phyloP scores from a whole-genome alignment of 2,888 invertebrate species.

The Clunio marinus region DNA sequence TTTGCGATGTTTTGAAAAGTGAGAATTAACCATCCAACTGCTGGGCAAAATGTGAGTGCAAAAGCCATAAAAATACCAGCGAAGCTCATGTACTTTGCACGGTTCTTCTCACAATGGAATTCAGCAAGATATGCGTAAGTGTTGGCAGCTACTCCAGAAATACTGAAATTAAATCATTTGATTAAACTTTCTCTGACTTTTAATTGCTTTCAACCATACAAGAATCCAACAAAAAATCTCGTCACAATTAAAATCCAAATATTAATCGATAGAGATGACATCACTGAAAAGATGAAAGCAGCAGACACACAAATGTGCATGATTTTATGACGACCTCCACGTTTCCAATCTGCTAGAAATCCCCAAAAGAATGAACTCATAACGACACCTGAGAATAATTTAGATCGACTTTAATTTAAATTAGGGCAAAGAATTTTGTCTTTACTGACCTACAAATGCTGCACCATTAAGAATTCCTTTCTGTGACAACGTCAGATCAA shows the following conservation, averaged over 20 bases:
- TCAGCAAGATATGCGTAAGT: constrained; percentile 60
- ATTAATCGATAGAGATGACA: constrained; percentile 59
- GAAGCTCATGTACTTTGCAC: constrained; percentile 56
- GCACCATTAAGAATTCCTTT: constrained; percentile 63
- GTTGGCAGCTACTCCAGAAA: constrained; percentile 54
- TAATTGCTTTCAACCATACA: constrained; percentile 50
- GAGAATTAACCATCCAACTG: constrained; percentile 44
- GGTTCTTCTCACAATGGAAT: constrained; percentile 54
- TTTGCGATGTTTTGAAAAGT: background rate
- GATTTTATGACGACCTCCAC: constrained; percentile 60
- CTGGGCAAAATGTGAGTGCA: constrained; percentile 56
- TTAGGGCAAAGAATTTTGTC: no score
- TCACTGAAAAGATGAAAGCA: constrained; percentile 55
- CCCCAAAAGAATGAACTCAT: constrained; percentile 78
- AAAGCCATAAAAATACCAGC: constrained; percentile 57
- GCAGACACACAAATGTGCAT: constrained; percentile 54
- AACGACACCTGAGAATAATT: constrained; percentile 59
- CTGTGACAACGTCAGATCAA: constrained; percentile 57
- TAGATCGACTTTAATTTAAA: no score
- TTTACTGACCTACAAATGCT: constrained; percentile 58
- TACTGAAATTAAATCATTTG: constrained; percentile 39
- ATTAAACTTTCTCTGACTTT: background rate
- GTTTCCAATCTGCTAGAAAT: constrained; percentile 63
- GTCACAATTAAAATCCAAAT: constrained; percentile 58
- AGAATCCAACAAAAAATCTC: constrained; percentile 63